Conservation (phyloP, 2,113 vertebrate genomes). For the Daboia siamensis region DNA sequence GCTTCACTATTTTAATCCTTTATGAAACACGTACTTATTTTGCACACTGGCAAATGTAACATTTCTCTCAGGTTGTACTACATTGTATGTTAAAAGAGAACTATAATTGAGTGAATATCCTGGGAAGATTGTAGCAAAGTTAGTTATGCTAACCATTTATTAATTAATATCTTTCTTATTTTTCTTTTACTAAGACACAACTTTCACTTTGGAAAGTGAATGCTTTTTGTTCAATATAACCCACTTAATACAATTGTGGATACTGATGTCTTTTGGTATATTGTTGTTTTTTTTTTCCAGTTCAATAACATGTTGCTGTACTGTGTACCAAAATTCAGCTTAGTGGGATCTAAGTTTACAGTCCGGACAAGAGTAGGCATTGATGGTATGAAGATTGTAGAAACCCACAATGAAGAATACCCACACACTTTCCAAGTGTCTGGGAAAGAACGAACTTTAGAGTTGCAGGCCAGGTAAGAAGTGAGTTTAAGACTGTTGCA, state of each 20-base stretch:
- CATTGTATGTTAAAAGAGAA: not conserved
- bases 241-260: not conserved
- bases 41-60: not conserved
- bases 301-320: slow-evolving; percentile 98
- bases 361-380: slow-evolving; percentile 90
- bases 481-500: not conserved
- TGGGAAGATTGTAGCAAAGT: not conserved
- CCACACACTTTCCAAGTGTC: slow-evolving; percentile 97
- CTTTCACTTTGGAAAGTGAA: not conserved
- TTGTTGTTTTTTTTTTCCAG: slow-evolving; percentile 58
- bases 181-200: not conserved
- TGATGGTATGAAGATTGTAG: slow-evolving; percentile 92
- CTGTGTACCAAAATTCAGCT: slow-evolving; percentile 95
- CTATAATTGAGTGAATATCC: not conserved
- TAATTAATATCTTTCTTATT: not conserved
- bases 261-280: not conserved
- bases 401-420: slow-evolving; percentile 91
- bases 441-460: slow-evolving; percentile 91
- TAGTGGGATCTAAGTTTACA: slow-evolving; percentile 89
- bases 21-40: not conserved
- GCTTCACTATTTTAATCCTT: not conserved
- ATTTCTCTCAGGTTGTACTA: not conserved
- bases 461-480: slow-evolving; percentile 90
- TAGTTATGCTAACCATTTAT: not conserved
- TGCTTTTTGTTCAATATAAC: not conserved